Conservation (phyloP, 2,888 invertebrate genomes). For the Acleris holmiana region DNA sequence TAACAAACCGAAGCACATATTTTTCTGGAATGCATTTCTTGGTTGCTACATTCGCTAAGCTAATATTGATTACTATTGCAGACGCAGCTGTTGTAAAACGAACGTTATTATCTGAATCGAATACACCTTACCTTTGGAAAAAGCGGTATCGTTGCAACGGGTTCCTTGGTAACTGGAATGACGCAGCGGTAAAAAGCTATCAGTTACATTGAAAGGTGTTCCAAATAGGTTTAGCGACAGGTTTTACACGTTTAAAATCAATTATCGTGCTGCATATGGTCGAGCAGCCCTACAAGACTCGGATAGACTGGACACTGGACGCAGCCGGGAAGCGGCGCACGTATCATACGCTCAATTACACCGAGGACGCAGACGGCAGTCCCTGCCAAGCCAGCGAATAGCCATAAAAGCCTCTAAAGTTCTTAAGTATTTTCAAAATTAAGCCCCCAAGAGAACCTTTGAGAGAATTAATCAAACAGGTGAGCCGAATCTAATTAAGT, state of each 20-base stretch:
- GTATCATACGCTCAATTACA: slow-evolving; percentile 78
- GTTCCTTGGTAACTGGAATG: slow-evolving; percentile 11
- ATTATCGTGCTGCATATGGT: slow-evolving; percentile 36
- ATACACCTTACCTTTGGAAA: not conserved
- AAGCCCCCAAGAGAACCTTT: slow-evolving; percentile 26
- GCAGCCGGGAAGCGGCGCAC: slow-evolving; percentile 65
- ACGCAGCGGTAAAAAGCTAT: slow-evolving; percentile 27
- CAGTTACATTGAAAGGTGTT: slow-evolving; percentile 29
- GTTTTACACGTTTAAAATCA: slow-evolving; percentile 29
- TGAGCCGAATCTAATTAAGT: slow-evolving; percentile 43
- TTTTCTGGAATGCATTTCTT: not conserved
- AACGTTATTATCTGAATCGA: not conserved
- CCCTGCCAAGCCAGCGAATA: slow-evolving; percentile 16
- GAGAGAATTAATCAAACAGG: slow-evolving; percentile 43
- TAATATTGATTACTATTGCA: not conserved
- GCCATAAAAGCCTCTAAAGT: slow-evolving; percentile 39
- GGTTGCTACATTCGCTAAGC: not conserved
- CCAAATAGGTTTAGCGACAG: slow-evolving; percentile 23
- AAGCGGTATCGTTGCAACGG: not conserved
- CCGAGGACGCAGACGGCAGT: slow-evolving; percentile 47
- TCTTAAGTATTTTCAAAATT: slow-evolving; percentile 39
- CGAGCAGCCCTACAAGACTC: slow-evolving; percentile 60
- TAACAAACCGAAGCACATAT: not conserved
- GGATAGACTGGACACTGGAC: slow-evolving; percentile 55
- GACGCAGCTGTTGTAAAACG: not conserved